These are phyloP conservation scores for Cherax destructor DNA, from an alignment of 1,140 invertebrate genomes.

Conservation along the genomic window DNA sequence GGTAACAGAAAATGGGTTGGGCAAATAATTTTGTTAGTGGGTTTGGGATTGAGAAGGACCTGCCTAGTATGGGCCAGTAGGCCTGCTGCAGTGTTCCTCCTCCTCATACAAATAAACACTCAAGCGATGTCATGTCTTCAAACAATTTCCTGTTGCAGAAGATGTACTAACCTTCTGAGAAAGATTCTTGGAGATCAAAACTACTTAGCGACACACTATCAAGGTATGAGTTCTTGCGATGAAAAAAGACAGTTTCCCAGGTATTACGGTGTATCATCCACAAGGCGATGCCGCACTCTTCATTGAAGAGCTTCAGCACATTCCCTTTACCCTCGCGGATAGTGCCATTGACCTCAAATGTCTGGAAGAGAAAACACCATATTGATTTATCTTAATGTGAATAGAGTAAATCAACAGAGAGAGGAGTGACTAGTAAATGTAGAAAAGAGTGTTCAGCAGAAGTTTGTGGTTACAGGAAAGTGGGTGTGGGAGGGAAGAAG, in stretches of 20 bases:
- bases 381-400: no score
- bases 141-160: background rate
- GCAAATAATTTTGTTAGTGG: no score
- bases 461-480: no score
- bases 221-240: slow-evolving; percentile 54
- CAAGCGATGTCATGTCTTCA: background rate
- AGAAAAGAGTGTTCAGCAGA: no score
- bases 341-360: slow-evolving; percentile 55
- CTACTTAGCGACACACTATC: slow-evolving; percentile 59
- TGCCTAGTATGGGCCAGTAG: no score
- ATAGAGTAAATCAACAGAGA: no score
- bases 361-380: slow-evolving; percentile 17
- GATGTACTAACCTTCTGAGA: slow-evolving; percentile 52
- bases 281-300: slow-evolving; percentile 66
- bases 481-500: no score
- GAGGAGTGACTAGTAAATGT: no score
- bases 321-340: slow-evolving; percentile 48
- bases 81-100: no score
- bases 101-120: no score
- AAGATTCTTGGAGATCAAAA: slow-evolving; percentile 68
- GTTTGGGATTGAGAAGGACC: no score
- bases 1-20: no score
- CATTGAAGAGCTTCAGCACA: slow-evolving; percentile 59
- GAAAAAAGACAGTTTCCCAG: slow-evolving; percentile 71
- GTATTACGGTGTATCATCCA: slow-evolving; percentile 69